These are phyloP conservation scores for Zelleria hepariella DNA, from an alignment of 2,888 invertebrate genomes.

Conservation along the genomic window DNA sequence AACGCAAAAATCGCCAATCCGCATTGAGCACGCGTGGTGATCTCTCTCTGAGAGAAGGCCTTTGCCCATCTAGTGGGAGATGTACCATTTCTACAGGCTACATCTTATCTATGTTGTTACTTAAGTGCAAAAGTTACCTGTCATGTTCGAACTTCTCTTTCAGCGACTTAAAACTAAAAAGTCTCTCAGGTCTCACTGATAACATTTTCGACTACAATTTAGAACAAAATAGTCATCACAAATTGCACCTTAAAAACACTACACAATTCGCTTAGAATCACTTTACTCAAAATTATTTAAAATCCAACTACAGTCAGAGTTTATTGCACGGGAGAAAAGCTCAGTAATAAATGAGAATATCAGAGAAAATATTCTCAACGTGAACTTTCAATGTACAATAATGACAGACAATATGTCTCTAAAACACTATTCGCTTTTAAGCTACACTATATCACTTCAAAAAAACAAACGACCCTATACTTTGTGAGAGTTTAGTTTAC, in stretches of 20 bases:
- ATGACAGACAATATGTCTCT: no score
- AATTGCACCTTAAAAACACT: neutral
- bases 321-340: neutral
- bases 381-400: no score
- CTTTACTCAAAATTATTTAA: neutral
- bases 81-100: no score
- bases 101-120: no score
- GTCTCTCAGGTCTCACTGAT: conserved; percentile 43
- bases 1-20: no score
- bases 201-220: conserved; percentile 34
- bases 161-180: conserved; percentile 50
- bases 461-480: no score
- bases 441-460: no score
- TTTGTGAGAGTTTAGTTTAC: no score
- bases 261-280: neutral
- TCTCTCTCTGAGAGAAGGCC: no score
- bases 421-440: no score
- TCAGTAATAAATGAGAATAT: neutral
- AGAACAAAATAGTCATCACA: neutral
- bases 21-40: no score
- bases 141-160: conserved; percentile 55
- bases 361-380: neutral
- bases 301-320: neutral
- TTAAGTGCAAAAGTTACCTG: conserved; percentile 42
- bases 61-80: no score